A percentile compares a stretch with the other conserved stretches of the same genome.
Conservation (phyloP, 2,113 vertebrate species). For the Urocynchramus pylzowi region DNA sequence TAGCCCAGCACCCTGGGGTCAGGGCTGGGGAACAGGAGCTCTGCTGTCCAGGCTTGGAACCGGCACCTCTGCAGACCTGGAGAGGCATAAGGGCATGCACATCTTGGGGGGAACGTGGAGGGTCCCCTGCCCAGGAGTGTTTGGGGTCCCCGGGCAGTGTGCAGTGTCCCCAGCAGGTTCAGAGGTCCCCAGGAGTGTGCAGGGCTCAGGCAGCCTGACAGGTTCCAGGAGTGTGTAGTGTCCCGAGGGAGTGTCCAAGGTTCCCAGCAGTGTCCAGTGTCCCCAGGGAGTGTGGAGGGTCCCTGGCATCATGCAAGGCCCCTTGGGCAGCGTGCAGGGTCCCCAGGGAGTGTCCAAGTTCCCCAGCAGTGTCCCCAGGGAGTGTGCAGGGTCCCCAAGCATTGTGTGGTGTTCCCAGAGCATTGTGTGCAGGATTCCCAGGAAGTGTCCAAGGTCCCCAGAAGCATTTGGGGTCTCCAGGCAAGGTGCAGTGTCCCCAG, state of each 20-base stretch:
- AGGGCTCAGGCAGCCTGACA: not conserved
- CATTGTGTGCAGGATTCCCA: not conserved
- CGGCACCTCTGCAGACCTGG: not conserved
- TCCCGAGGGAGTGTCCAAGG: rapidly evolving
- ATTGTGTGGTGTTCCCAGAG: not conserved
- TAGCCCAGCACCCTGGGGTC: not conserved
- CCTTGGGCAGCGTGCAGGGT: not conserved
- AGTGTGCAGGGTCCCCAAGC: not conserved
- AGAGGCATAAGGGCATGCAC: not conserved
- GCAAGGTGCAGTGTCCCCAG: not conserved
- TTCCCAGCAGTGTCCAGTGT: not conserved
- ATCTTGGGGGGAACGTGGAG: rapidly evolving
- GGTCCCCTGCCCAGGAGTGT: not conserved
- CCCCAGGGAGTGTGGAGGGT: not conserved
- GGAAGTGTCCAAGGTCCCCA: not conserved
- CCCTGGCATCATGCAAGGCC: not conserved
- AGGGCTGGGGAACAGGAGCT: not conserved
- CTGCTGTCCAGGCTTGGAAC: not conserved
- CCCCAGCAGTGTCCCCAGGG: not conserved
- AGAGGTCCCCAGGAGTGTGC: not conserved
- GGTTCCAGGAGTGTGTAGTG: not conserved
- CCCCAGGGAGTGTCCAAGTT: no score
- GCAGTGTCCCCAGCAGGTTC: not conserved
- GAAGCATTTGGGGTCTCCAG: not conserved
- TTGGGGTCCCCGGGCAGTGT: not conserved